phyloP scores from a whole-genome alignment of 2,888 invertebrate species.

The Pheosia gnoma region DNA sequence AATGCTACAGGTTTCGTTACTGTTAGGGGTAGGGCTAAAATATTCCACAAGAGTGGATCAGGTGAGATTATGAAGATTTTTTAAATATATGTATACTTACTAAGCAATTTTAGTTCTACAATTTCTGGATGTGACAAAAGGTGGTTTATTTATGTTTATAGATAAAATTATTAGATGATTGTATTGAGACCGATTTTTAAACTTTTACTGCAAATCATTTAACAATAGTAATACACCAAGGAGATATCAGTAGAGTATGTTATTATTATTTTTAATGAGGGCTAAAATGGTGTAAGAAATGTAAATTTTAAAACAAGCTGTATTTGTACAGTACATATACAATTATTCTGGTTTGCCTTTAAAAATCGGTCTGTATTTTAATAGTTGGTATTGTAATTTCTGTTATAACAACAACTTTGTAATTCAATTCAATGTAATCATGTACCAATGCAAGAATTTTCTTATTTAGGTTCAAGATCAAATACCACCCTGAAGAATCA shows the following conservation, averaged over 20 bases:
- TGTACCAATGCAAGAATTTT: slow-evolving; percentile 11
- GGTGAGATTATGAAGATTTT: slow-evolving; percentile 82
- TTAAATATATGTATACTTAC: slow-evolving; percentile 69
- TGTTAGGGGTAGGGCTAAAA: slow-evolving; percentile 79
- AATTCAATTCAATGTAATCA: not conserved
- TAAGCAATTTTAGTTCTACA: slow-evolving; percentile 68
- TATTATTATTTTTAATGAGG: not conserved
- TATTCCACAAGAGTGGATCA: slow-evolving; percentile 80
- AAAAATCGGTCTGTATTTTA: slow-evolving; percentile 22
- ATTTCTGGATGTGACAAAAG: slow-evolving; percentile 41
- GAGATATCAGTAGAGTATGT: not conserved
- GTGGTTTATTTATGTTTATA: slow-evolving; percentile 43
- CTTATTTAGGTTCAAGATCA: slow-evolving; percentile 96
- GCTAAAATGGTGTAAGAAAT: not conserved
- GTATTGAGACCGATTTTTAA: slow-evolving; percentile 35
- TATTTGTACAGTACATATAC: no score
- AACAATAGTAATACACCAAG: not conserved
- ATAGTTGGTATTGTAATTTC: not conserved
- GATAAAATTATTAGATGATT: slow-evolving; percentile 22
- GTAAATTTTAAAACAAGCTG: not conserved
- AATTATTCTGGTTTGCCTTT: slow-evolving; percentile 8
- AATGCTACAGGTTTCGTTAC: slow-evolving; percentile 83
- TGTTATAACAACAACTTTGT: not conserved
- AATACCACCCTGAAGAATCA: slow-evolving; percentile 99
- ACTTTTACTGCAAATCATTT: not conserved